Base-by-base conservation (phyloP, 2,888 invertebrate genomes). In the Anarsia innoxiella region DNA sequence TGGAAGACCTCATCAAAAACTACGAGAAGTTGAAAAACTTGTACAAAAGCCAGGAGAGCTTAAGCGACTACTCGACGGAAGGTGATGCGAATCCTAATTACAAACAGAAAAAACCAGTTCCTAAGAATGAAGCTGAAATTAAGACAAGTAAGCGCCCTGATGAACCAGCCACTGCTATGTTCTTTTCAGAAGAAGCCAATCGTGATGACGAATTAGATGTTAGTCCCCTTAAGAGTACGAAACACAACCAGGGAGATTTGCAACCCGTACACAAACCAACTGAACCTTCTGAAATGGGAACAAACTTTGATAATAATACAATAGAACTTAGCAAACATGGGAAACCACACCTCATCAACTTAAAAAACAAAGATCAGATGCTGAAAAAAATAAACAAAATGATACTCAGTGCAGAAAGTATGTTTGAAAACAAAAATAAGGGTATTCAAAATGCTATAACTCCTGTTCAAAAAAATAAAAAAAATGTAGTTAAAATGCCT, bases 1-100 rank as follows among this genome's bases (percentile, higher is more conserved):
- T 79, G 23, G 59, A 72, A 44, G 61, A 70, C 3, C 46, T 79
- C 23, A 66, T 79, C 31, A 48, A 47, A 3, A 72, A 71, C 29
- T 77, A 77, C 42, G 56, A 74, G 44, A 53, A 63, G 19, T 42
- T 73, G 4, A 58, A 75, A 39, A 63, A 58, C 25, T 46, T 62
- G 25, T 68, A 67, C 31, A 51, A 53, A 39, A 58, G 59, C 0
- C 41, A 59, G 25, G 65, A 60, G 12, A 48, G 42, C 8, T 14
- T 56, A 0, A 53, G 56, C 8, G 44, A 53, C 12, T 33, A 50
- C 12, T 48, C 56, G 4, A 40, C 53, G 0, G 56, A 59, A 29
- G 40, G 2, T 1, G 59, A 60, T 40, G 44, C 49, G 0, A 52
- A 54, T 26, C 54, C 56, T 23, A 11, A 38, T 2, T 56, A 37